Evolutionary conservation across 2,113 vertebrate species (phyloP).

Genomic region (Buteo buteo): DNA sequence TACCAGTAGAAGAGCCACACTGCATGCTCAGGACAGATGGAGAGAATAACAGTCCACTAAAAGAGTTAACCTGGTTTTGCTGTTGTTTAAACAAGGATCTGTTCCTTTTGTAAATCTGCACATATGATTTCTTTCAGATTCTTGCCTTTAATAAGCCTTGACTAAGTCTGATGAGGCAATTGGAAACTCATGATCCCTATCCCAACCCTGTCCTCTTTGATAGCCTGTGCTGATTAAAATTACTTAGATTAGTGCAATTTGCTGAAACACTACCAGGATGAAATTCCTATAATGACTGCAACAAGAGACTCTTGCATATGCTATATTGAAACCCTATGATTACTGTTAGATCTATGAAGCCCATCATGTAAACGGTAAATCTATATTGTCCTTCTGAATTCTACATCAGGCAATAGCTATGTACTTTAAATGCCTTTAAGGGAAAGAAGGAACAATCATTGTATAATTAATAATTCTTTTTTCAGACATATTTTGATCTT

Average conservation of each 20-base stretch:
- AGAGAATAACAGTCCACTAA: background rate
- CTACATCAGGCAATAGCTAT: background rate
- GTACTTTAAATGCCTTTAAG: background rate
- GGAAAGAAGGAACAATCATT: background rate
- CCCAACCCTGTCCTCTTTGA: background rate
- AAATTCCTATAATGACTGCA: conserved; percentile 19
- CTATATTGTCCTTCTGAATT: background rate
- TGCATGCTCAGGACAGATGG: background rate
- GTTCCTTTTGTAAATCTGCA: background rate
- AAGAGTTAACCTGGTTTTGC: background rate
- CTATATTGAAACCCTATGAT: conserved; percentile 32
- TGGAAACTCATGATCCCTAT: conserved; percentile 31
- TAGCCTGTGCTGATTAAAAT: conserved; percentile 61
- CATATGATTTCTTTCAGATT: background rate
- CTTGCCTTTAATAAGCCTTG: conserved; percentile 29
- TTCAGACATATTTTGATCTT: background rate
- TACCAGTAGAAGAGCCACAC: background rate
- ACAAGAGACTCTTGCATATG: background rate
- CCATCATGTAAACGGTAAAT: background rate
- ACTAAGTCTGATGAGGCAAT: conserved; percentile 33
- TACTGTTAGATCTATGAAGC: conserved; percentile 20
- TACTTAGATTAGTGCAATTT: conserved; percentile 56
- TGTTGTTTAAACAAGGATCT: background rate
- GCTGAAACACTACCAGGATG: conserved; percentile 19
- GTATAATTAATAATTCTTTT: background rate